Percentiles rank a stretch among this genome's conserved stretches.
Conservation (phyloP, 2,113 vertebrate species). For the Brienomyrus longianalis region DNA sequence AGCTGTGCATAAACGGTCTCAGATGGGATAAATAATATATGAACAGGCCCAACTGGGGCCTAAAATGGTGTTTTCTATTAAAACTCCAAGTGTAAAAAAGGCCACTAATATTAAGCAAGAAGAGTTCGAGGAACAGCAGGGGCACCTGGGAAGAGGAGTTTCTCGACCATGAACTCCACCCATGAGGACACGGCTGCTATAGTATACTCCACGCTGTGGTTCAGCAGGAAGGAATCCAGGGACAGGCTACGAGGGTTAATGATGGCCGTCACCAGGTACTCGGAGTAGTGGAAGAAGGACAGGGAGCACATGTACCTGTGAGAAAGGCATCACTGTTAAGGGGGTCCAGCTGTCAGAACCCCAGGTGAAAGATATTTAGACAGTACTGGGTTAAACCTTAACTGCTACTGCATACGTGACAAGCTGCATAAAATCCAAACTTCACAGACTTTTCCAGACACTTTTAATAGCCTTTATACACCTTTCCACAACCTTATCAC, state of each 20-base stretch:
- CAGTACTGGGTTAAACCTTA: background rate
- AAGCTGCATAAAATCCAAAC: background rate
- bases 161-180: conserved; percentile 92
- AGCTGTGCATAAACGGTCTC: background rate
- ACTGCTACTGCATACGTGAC: background rate
- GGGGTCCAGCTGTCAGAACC: background rate
- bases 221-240: conserved; percentile 91
- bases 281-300: conserved; percentile 90
- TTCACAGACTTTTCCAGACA: background rate
- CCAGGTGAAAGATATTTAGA: background rate
- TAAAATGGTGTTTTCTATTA: background rate
- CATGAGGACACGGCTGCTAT: conserved; percentile 87
- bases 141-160: conserved; percentile 80
- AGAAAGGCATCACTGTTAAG: conserved; percentile 14
- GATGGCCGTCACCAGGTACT: conserved; percentile 90
- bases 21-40: background rate
- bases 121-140: background rate
- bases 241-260: conserved; percentile 92
- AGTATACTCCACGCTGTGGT: conserved; percentile 92
- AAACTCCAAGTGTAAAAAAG: background rate
- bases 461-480: background rate
- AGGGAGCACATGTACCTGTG: conserved; percentile 93
- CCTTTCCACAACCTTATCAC: background rate
- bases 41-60: background rate
- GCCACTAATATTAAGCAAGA: background rate